Conservation (phyloP, 2,797 vertebrate species). For the Oreochromis mossambicus region DNA sequence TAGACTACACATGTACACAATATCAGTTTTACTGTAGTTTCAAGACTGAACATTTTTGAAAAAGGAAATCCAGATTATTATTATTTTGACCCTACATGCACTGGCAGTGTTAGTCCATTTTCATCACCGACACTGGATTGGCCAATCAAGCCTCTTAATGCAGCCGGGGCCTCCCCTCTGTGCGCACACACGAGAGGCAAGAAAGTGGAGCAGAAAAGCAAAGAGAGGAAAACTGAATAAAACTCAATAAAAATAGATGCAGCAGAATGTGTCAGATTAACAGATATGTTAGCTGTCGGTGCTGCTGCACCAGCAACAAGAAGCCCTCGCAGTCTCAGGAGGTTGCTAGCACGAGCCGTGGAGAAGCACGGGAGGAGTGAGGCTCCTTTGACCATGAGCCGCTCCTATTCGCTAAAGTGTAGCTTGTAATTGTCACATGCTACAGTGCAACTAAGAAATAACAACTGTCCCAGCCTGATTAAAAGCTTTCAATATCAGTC, state of each 20-base stretch:
- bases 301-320: neutral
- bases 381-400: no score
- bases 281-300: neutral
- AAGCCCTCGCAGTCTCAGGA: neutral
- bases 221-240: neutral
- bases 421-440: no score
- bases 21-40: neutral
- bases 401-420: no score
- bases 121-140: neutral
- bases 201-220: neutral
- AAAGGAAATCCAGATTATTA: neutral
- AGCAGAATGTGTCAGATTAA: neutral
- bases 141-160: neutral
- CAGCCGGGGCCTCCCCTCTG: neutral
- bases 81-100: neutral
- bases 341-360: neutral
- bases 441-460: no score
- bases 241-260: neutral
- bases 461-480: no score
- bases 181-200: neutral
- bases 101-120: neutral
- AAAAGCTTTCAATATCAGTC: neutral
- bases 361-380: no score
- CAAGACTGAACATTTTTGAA: neutral
- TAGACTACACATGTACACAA: neutral